Evolutionary conservation across 2,888 invertebrate genomes (phyloP).

Genomic region (Eumacrocentrus americanus): DNA sequence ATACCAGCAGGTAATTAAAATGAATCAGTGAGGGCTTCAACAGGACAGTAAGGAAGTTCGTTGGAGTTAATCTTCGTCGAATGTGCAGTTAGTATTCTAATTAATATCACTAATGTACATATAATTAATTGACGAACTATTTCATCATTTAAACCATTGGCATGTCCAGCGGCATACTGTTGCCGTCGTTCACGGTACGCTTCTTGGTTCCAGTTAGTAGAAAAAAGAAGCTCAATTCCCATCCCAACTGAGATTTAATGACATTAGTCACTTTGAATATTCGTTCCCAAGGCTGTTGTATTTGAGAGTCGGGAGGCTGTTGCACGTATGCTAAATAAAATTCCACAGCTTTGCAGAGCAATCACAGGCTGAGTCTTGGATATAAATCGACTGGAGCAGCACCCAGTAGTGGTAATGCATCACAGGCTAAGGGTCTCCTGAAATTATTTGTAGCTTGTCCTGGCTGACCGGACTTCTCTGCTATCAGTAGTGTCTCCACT

Average conservation of each 20-base stretch:
- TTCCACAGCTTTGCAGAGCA: constrained; percentile 79
- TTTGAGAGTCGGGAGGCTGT: constrained; percentile 66
- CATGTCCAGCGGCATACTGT: constrained; percentile 70
- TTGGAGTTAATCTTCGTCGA: constrained; percentile 47
- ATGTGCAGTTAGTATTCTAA: constrained; percentile 56
- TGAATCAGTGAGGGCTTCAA: constrained; percentile 55
- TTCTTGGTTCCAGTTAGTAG: constrained; percentile 53
- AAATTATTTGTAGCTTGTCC: constrained; percentile 74
- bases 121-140: constrained; percentile 51
- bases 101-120: constrained; percentile 50
- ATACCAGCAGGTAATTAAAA: constrained; percentile 39
- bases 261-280: constrained; percentile 79
- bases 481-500: constrained; percentile 82
- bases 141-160: constrained; percentile 60
- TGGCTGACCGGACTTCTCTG: constrained; percentile 78
- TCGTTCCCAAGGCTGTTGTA: constrained; percentile 81
- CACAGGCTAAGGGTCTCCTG: constrained; percentile 80
- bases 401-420: constrained; percentile 81
- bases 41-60: constrained; percentile 51
- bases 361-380: constrained; percentile 71
- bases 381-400: constrained; percentile 67
- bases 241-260: constrained; percentile 79
- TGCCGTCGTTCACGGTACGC: constrained; percentile 55
- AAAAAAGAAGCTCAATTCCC: constrained; percentile 71
- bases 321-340: constrained; percentile 68